Percentiles rank a stretch among this genome's conserved stretches.
phyloP scores from a whole-genome alignment of 53 echinoderm and acorn worm species.

The Antedon mediterranea region DNA sequence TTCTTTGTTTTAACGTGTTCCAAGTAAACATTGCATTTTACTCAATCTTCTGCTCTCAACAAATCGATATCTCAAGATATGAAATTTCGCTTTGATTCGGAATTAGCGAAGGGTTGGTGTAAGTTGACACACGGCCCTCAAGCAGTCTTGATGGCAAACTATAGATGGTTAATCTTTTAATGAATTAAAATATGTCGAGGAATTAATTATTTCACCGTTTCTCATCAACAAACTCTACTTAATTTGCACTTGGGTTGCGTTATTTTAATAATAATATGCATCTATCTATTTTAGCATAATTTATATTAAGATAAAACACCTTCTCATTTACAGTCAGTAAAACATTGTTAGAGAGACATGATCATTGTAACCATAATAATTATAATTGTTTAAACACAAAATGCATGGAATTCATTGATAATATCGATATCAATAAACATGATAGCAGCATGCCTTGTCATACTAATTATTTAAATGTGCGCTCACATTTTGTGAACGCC shows the following conservation, averaged over 20 bases:
- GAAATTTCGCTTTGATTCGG: neutral
- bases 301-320: no score
- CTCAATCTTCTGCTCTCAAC: neutral
- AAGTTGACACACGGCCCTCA: neutral
- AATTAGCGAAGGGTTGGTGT: neutral
- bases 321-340: no score
- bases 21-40: neutral
- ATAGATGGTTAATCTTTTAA: neutral
- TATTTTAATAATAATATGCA: neutral
- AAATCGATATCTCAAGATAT: neutral
- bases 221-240: neutral
- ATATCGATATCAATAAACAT: no score
- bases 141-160: neutral
- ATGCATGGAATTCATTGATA: no score
- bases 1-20: neutral
- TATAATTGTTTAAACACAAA: no score
- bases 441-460: no score
- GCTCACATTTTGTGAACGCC: no score
- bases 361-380: no score
- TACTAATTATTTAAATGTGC: no score
- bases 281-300: no score
- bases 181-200: neutral
- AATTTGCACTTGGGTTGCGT: neutral
- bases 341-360: no score
- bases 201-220: neutral